Evolutionary conservation across 2,797 vertebrate genomes (phyloP).

Genomic region (Vireo griseus): DNA sequence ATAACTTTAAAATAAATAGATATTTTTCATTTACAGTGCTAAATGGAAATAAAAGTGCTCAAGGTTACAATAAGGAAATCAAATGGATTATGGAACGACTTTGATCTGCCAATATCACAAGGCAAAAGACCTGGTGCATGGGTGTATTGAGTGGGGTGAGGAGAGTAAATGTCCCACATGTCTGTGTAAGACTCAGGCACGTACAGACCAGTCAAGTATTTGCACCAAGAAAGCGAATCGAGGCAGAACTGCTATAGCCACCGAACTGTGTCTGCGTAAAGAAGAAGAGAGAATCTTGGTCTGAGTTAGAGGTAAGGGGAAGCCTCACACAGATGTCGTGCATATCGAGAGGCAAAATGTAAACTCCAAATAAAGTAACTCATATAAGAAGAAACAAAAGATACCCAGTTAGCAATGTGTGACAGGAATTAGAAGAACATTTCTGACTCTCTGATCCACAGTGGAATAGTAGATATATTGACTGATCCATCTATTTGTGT

Average conservation of each 20-base stretch:
- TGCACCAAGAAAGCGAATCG: background rate
- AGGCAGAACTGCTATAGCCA: background rate
- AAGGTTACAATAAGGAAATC: background rate
- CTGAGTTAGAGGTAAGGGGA: accelerated
- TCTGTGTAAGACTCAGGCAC: background rate
- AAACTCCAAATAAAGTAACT: background rate
- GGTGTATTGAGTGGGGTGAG: accelerated
- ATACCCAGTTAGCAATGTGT: background rate
- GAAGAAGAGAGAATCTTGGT: background rate
- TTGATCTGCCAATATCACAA: accelerated
- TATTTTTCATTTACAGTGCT: background rate
- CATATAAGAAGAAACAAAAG: background rate
- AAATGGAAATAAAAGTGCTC: background rate
- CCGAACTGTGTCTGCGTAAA: background rate
- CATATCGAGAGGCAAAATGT: background rate
- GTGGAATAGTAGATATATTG: accelerated
- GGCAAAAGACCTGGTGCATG: background rate
- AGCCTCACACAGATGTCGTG: accelerated
- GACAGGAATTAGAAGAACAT: background rate
- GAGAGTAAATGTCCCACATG: background rate
- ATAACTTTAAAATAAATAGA: background rate
- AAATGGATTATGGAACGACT: background rate
- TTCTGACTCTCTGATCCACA: background rate
- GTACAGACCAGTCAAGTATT: background rate
- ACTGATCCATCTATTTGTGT: background rate